phyloP scores from a whole-genome alignment of 2,888 invertebrate species.

The Napeogenes sylphis region DNA sequence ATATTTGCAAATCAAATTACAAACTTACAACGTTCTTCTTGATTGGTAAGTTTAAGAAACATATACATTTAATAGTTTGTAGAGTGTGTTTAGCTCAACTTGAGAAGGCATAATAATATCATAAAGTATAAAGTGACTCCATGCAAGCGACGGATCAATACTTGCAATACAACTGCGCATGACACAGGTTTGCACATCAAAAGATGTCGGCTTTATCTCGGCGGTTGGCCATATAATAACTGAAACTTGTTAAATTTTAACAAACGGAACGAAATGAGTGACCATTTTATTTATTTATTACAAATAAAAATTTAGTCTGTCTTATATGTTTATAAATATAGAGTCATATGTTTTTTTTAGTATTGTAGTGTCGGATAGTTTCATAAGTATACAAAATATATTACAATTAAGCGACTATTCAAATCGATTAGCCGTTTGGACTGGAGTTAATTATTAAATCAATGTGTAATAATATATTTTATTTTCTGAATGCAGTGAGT shows the following conservation, averaged over 20 bases:
- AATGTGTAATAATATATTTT: constrained; percentile 11
- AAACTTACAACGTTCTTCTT: too few relatives aligned
- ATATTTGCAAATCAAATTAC: too few relatives aligned
- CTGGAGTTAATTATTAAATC: background rate
- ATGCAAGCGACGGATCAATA: background rate
- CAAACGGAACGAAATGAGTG: background rate
- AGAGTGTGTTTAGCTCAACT: background rate
- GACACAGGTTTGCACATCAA: background rate
- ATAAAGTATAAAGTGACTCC: background rate
- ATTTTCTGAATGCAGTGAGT: constrained; percentile 14
- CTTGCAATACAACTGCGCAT: background rate
- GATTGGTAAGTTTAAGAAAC: too few relatives aligned
- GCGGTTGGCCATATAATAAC: background rate
- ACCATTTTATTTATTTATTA: background rate
- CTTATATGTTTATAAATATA: background rate
- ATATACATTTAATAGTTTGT: too few relatives aligned
- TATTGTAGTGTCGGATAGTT: background rate
- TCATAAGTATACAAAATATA: background rate
- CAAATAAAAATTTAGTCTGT: background rate
- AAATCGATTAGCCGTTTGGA: constrained; percentile 12
- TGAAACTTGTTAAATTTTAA: background rate
- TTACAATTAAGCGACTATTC: background rate
- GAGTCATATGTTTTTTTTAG: background rate
- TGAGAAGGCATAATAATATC: constrained; percentile 1
- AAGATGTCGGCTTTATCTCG: background rate